Conservation (phyloP, 2,888 invertebrate species). For the Acrocyrtus sp. region DNA sequence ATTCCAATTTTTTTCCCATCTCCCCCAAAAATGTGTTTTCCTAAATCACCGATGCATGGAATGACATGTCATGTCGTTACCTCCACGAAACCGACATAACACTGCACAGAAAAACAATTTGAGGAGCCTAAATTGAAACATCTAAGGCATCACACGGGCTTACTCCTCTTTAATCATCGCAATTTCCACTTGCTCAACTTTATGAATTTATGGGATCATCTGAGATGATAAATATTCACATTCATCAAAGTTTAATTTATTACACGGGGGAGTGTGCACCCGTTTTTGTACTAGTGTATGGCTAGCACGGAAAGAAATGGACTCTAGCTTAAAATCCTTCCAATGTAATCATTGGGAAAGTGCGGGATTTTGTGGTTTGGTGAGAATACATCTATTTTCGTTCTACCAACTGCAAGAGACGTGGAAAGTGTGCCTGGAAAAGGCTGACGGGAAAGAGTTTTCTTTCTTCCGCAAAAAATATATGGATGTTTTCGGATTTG, state of each 20-base stretch:
- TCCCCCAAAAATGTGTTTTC: too few species aligned
- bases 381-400: background rate
- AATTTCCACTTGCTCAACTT: conserved; percentile 37
- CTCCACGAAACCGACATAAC: background rate
- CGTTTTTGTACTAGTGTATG: too few species aligned
- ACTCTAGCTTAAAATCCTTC: background rate
- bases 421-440: background rate
- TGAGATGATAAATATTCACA: conserved; percentile 48
- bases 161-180: conserved; percentile 37
- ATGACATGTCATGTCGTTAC: conserved; percentile 1
- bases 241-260: conserved; percentile 53
- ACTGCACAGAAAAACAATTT: background rate
- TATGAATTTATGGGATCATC: conserved; percentile 51
- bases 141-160: background rate
- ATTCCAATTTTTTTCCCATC: background rate
- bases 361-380: background rate
- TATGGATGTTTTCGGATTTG: background rate
- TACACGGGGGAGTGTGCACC: background rate
- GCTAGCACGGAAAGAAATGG: background rate
- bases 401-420: background rate
- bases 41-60: background rate
- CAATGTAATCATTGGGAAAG: background rate
- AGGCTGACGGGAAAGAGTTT: background rate
- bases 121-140: conserved; percentile 30
- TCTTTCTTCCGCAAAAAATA: background rate